phyloP scores from a whole-genome alignment of 2,797 vertebrate species.

The Malacoctenus gilli region DNA sequence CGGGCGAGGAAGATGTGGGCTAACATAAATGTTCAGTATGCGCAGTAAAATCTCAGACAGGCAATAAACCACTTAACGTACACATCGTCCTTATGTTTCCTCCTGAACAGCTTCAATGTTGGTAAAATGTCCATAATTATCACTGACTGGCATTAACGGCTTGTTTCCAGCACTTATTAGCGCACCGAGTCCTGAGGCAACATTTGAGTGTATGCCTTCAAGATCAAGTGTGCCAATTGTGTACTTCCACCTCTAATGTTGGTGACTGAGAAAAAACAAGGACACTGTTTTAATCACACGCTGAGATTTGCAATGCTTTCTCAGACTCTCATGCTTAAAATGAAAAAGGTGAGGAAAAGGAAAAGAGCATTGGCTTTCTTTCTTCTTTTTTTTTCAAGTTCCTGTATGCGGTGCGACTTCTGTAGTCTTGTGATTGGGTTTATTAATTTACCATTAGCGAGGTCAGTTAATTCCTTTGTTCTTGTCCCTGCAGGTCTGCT shows the following conservation, averaged over 20 bases:
- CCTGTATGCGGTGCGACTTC: constrained; percentile 49
- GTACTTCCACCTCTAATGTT: not conserved
- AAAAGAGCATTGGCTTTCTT: constrained; percentile 23
- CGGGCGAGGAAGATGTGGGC: not conserved
- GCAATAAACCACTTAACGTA: not conserved
- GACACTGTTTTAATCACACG: not conserved
- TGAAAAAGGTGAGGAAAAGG: constrained; percentile 12
- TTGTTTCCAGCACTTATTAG: not conserved
- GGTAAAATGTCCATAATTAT: not conserved
- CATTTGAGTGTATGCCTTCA: too few species aligned
- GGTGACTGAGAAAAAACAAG: not conserved
- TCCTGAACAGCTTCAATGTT: not conserved
- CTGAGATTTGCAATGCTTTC: constrained; percentile 3
- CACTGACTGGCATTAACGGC: not conserved
- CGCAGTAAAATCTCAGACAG: not conserved
- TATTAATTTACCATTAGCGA: constrained; percentile 59
- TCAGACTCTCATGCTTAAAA: constrained; percentile 6
- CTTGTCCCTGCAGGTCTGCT: constrained; percentile 29
- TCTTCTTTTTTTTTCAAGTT: constrained; percentile 26
- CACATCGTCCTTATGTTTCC: not conserved
- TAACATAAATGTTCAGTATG: not conserved
- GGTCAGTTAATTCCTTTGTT: constrained; percentile 46
- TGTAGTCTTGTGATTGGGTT: constrained; percentile 45
- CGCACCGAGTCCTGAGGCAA: too few species aligned
- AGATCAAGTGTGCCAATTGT: too few species aligned